Percentiles rank a stretch among this genome's conserved stretches.
Evolutionary conservation across 2,888 invertebrate species (phyloP).

Genomic region (Papilio demoleus): DNA sequence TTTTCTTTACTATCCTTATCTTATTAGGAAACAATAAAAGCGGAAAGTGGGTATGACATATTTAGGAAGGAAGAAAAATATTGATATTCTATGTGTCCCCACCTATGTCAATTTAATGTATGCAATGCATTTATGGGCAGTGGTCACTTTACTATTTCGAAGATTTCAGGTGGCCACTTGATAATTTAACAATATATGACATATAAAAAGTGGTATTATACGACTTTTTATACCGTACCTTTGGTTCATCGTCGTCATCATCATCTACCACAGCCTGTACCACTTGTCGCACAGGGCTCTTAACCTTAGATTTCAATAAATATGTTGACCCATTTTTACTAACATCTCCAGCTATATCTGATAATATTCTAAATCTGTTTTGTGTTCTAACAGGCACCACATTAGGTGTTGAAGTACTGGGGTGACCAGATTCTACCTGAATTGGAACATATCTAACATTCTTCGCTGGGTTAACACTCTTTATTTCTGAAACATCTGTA

Average conservation of each 20-base stretch:
- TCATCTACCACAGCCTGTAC: constrained; percentile 66
- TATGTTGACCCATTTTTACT: constrained; percentile 60
- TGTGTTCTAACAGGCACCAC: constrained; percentile 51
- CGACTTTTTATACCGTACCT: constrained; percentile 54
- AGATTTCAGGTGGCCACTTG: no score
- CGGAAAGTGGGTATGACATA: no score
- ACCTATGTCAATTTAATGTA: no score
- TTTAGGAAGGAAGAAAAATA: no score
- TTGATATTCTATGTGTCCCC: no score
- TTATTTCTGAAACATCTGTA: constrained; percentile 59
- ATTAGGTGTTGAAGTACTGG: constrained; percentile 77
- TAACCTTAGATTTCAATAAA: constrained; percentile 64
- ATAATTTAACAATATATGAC: no score
- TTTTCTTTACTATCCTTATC: no score
- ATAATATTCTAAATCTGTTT: constrained; percentile 56
- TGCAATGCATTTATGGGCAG: no score
- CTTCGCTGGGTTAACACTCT: constrained; percentile 55
- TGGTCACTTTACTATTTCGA: no score
- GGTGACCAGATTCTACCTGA: constrained; percentile 65
- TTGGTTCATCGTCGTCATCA: constrained; percentile 59
- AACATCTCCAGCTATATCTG: constrained; percentile 61
- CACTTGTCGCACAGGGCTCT: constrained; percentile 63
- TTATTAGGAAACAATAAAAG: no score
- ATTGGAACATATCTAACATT: constrained; percentile 75
- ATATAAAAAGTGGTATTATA: no score